Evolutionary conservation across 2,888 invertebrate genomes (phyloP).

Genomic region (Chaetogeoica ovagalla): DNA sequence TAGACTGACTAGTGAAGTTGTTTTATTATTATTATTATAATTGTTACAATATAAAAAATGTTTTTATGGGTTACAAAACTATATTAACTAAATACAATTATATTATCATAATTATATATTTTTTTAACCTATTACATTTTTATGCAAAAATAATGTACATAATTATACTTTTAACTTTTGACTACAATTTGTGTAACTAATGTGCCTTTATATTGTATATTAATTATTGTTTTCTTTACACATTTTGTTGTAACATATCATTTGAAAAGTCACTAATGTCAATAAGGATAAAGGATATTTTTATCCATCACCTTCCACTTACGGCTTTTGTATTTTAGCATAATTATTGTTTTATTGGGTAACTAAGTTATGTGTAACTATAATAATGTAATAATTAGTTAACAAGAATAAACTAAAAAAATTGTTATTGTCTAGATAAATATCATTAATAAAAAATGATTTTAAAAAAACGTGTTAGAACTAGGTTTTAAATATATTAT

Average conservation of each 20-base stretch:
- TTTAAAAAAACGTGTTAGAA: neutral
- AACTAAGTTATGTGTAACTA: conserved; percentile 36
- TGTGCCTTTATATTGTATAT: conserved; percentile 47
- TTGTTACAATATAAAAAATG: neutral
- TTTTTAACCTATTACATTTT: conserved; percentile 23
- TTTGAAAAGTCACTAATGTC: conserved; percentile 17
- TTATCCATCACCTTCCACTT: conserved; percentile 14
- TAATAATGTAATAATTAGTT: conserved; percentile 23
- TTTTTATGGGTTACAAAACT: conserved; percentile 23
- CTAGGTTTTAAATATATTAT: conserved; percentile 39
- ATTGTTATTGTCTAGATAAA: conserved; percentile 49
- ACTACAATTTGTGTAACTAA: conserved; percentile 48
- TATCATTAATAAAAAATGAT: conserved; percentile 16
- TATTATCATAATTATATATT: neutral
- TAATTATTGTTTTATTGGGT: conserved; percentile 35
- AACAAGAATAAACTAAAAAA: neutral
- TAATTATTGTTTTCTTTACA: conserved; percentile 13
- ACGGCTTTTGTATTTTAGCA: conserved; percentile 41
- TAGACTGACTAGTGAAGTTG: conserved; percentile 49
- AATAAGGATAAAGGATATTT: conserved; percentile 10
- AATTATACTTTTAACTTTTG: conserved; percentile 29
- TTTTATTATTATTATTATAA: conserved; percentile 5
- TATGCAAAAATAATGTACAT: conserved; percentile 20
- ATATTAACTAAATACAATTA: neutral
- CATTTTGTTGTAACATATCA: conserved; percentile 44